Percentiles rank a stretch among this genome's conserved stretches.
These are phyloP conservation scores for Bemisia tabaci DNA, from an alignment of 1,140 invertebrate species.

Conservation along the genomic window DNA sequence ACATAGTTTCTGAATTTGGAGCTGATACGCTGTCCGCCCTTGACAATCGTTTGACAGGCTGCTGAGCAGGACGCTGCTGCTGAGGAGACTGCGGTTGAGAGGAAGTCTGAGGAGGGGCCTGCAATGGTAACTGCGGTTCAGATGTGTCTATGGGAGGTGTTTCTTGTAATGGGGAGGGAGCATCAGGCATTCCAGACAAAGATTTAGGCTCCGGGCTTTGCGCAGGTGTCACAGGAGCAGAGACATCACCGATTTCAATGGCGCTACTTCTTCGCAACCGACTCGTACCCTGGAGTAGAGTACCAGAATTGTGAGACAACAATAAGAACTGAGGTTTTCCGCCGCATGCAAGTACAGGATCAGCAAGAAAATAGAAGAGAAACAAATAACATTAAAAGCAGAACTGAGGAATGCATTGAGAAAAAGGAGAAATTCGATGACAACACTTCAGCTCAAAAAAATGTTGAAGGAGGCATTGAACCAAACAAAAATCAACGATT, in stretches of 20 bases:
- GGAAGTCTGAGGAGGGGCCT: neutral
- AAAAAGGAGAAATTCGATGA: too few relatives aligned
- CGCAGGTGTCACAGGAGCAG: neutral
- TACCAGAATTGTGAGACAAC: conserved; percentile 22
- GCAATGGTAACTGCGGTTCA: neutral
- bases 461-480: too few relatives aligned
- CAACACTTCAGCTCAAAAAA: too few relatives aligned
- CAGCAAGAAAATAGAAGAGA: neutral
- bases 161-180: neutral
- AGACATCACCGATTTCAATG: conserved; percentile 29
- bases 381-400: too few relatives aligned
- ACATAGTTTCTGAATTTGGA: neutral
- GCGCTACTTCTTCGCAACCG: conserved; percentile 36
- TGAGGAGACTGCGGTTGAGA: neutral
- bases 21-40: too few relatives aligned
- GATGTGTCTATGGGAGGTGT: neutral
- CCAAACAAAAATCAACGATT: too few relatives aligned
- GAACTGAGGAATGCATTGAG: too few relatives aligned
- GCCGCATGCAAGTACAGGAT: conserved; percentile 24
- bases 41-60: too few relatives aligned
- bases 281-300: conserved; percentile 23
- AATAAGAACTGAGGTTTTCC: conserved; percentile 21
- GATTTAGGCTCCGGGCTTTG: neutral
- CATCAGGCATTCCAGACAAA: neutral
- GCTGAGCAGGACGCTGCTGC: neutral